Evolutionary conservation across 2,797 vertebrate species (phyloP).

Genomic region (Bovichtus diacanthus): DNA sequence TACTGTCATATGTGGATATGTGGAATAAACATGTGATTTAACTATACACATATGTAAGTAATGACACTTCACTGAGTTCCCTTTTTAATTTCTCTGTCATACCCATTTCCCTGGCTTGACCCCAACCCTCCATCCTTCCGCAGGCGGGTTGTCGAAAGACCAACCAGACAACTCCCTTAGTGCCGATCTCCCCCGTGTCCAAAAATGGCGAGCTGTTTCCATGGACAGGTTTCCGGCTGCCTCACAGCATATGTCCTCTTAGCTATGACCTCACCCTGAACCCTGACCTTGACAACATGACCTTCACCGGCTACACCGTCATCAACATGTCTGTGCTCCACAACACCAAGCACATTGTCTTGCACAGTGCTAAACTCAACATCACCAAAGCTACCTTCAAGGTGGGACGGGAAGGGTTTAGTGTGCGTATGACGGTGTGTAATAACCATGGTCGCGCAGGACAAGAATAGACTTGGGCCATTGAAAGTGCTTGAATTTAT

Average conservation of each 20-base stretch:
- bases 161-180: slow-evolving; percentile 79
- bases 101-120: not conserved
- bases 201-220: slow-evolving; percentile 91
- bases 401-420: slow-evolving; percentile 57
- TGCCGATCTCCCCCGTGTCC: slow-evolving; percentile 86
- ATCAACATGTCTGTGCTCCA: slow-evolving; percentile 86
- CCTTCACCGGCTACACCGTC: slow-evolving; percentile 86
- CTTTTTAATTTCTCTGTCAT: not conserved
- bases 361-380: slow-evolving; percentile 90
- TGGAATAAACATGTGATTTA: too few species aligned
- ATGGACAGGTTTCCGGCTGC: slow-evolving; percentile 91
- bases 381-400: slow-evolving; percentile 88
- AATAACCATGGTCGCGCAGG: too few species aligned
- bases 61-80: too few species aligned
- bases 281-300: slow-evolving; percentile 89
- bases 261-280: slow-evolving; percentile 90
- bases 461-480: too few species aligned
- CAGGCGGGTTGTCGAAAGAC: slow-evolving; percentile 89
- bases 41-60: too few species aligned
- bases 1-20: too few species aligned
- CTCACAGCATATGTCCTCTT: slow-evolving; percentile 85
- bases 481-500: too few species aligned
- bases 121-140: slow-evolving; percentile 1
- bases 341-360: slow-evolving; percentile 87
- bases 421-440: not conserved